Percentiles rank a stretch among this genome's conserved stretches.
These are phyloP conservation scores for Corythornis leucogaster DNA, from an alignment of 2,797 vertebrate species.

Conservation along the genomic window DNA sequence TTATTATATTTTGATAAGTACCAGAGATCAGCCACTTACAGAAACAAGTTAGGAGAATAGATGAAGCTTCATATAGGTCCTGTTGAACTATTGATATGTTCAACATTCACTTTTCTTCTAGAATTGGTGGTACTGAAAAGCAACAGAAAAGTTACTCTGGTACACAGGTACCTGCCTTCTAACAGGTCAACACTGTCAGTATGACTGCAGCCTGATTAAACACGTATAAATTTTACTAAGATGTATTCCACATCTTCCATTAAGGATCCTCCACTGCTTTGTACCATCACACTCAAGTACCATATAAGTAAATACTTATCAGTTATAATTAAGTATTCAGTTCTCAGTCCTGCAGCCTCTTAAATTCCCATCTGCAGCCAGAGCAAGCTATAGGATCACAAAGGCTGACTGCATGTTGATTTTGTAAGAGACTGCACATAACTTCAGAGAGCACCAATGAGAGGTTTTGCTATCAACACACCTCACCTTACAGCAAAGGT, in stretches of 20 bases:
- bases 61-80: background rate
- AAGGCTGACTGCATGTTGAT: conserved; percentile 12
- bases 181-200: background rate
- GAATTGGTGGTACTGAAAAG: background rate
- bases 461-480: background rate
- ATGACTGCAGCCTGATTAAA: background rate
- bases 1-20: background rate
- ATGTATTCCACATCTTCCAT: background rate
- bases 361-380: background rate
- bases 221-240: background rate
- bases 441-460: background rate
- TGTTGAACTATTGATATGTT: background rate
- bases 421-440: background rate
- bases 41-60: background rate
- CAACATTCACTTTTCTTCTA: background rate
- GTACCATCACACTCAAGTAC: background rate
- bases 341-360: background rate
- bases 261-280: background rate
- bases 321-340: background rate
- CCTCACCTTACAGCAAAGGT: background rate
- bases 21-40: background rate
- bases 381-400: conserved; percentile 14
- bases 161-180: background rate
- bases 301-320: background rate
- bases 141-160: background rate